Evolutionary conservation across 2,888 invertebrate genomes (phyloP).

Genomic region (Acrobasis consociella): DNA sequence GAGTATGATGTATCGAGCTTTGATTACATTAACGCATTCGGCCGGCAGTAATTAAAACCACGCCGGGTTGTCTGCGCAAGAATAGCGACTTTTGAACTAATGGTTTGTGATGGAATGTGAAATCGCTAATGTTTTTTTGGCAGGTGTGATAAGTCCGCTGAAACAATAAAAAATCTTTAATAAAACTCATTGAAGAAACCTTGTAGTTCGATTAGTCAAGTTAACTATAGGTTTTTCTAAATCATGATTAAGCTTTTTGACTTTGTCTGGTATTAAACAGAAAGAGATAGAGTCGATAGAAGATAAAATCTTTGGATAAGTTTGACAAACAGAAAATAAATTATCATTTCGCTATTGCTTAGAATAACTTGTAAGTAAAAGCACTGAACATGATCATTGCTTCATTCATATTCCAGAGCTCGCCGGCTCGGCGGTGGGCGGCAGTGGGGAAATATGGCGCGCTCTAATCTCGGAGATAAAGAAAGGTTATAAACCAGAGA

Average conservation of each 20-base stretch:
- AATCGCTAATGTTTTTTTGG: constrained; percentile 43
- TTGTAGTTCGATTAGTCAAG: too few relatives aligned
- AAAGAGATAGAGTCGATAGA: too few relatives aligned
- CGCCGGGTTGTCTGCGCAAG: constrained; percentile 61
- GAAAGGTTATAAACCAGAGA: constrained; percentile 60
- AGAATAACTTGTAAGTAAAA: not conserved
- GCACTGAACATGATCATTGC: constrained; percentile 17
- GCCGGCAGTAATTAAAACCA: constrained; percentile 75
- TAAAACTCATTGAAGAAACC: too few relatives aligned
- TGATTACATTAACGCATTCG: constrained; percentile 80
- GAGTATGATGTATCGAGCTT: constrained; percentile 80
- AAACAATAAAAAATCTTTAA: not conserved
- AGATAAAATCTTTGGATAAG: too few relatives aligned
- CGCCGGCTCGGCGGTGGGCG: constrained; percentile 57
- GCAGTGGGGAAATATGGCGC: constrained; percentile 49
- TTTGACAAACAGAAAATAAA: too few relatives aligned
- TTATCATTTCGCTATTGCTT: too few relatives aligned
- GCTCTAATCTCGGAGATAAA: constrained; percentile 68
- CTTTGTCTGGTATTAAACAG: too few relatives aligned
- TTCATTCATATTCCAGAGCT: constrained; percentile 33
- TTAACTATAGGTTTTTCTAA: too few relatives aligned
- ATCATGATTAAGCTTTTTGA: too few relatives aligned
- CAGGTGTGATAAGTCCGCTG: constrained; percentile 39
- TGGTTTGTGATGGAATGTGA: constrained; percentile 56
- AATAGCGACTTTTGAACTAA: constrained; percentile 45